Evolutionary conservation across 2,113 vertebrate genomes (phyloP).

Genomic region (Eclectus roratus): DNA sequence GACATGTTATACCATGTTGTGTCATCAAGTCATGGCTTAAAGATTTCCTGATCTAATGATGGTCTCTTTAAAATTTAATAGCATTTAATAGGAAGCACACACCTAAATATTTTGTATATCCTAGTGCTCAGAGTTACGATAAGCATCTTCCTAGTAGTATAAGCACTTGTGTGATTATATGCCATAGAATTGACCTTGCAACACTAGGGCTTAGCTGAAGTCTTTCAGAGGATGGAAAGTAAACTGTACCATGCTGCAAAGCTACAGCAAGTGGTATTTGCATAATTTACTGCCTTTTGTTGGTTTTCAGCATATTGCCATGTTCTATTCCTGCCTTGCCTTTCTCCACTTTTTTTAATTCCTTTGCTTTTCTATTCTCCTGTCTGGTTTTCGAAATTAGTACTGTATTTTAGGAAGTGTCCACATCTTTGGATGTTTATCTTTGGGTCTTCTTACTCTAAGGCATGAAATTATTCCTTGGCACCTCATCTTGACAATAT

Average conservation of each 20-base stretch:
- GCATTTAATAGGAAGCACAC: background rate
- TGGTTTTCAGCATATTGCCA: background rate
- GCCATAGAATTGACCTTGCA: background rate
- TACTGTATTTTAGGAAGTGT: background rate
- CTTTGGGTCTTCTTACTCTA: background rate
- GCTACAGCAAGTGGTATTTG: background rate
- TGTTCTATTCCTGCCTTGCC: background rate
- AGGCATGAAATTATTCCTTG: background rate
- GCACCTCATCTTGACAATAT: background rate
- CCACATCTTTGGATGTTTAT: background rate
- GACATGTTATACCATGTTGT: background rate
- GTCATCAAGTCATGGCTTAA: background rate
- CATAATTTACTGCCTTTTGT: background rate
- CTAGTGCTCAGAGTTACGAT: background rate
- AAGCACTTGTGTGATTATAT: background rate
- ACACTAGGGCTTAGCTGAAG: background rate
- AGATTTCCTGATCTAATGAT: background rate
- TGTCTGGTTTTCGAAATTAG: background rate
- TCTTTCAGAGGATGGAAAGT: background rate
- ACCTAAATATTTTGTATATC: background rate
- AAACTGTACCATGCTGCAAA: background rate
- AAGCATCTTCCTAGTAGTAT: background rate
- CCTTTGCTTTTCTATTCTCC: background rate
- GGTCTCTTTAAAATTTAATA: background rate
- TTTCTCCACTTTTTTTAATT: background rate